phyloP scores from a whole-genome alignment of 2,113 vertebrate species.

The Pituophis catenifer region DNA sequence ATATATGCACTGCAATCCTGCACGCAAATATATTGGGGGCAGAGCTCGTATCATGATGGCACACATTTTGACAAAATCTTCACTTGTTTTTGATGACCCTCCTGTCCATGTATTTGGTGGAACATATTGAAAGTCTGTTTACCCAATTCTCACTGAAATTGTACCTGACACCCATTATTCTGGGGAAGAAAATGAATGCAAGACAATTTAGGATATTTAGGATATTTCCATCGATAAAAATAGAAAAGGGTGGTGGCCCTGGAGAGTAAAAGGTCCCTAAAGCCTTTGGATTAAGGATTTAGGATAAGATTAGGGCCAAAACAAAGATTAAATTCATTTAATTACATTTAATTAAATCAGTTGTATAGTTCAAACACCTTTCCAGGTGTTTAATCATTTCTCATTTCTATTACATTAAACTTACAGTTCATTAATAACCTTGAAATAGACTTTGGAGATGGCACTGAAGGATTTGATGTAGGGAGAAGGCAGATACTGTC shows the following conservation, averaged over 20 bases:
- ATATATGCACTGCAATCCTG: not conserved
- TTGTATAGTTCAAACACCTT: not conserved
- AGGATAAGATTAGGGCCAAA: not conserved
- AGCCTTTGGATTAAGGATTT: not conserved
- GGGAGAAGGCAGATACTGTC: not conserved
- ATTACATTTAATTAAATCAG: not conserved
- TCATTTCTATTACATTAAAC: not conserved
- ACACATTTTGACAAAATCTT: not conserved
- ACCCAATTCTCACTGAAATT: not conserved
- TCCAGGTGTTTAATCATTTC: not conserved
- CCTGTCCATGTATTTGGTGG: not conserved
- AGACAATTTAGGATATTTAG: not conserved
- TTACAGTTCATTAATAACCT: not conserved
- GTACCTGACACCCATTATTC: not conserved
- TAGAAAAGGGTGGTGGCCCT: not conserved
- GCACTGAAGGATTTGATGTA: not conserved
- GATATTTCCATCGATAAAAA: not conserved
- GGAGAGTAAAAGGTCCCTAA: not conserved
- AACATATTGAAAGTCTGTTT: not conserved
- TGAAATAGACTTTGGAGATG: not conserved
- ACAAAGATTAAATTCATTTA: not conserved
- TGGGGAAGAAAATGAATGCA: not conserved
- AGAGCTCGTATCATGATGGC: not conserved
- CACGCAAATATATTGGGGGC: not conserved
- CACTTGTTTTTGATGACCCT: not conserved